Conservation (phyloP, 2,797 vertebrate genomes). For the Falco naumanni region DNA sequence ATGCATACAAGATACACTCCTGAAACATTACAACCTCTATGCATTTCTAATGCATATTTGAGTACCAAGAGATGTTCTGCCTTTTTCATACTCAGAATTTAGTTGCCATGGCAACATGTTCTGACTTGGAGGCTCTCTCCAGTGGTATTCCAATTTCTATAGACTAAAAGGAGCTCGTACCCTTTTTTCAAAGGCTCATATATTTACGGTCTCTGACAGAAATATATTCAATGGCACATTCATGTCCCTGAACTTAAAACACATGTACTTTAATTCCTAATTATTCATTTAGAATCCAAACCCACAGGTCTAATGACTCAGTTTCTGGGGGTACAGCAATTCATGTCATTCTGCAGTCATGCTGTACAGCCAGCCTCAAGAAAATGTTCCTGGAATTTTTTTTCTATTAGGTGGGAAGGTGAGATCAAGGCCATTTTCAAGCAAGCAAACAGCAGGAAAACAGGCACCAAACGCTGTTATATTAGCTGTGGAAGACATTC, state of each 20-base stretch:
- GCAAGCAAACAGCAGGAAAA: neutral
- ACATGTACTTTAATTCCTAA: neutral
- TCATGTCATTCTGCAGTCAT: neutral
- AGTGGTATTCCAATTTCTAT: neutral
- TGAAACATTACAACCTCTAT: constrained; percentile 30
- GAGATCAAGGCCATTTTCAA: constrained; percentile 18
- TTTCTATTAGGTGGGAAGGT: neutral
- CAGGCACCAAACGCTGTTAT: neutral
- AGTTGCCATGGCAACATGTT: constrained; percentile 67
- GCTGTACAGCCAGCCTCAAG: neutral
- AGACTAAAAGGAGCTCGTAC: neutral
- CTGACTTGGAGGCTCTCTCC: neutral
- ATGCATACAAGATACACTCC: neutral
- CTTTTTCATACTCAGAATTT: constrained; percentile 32
- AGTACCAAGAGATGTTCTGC: neutral
- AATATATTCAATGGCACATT: neutral
- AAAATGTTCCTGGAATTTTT: neutral
- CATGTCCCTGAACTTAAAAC: neutral
- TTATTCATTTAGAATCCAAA: neutral
- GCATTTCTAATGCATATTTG: constrained; percentile 28
- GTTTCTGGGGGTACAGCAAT: neutral
- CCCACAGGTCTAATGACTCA: neutral
- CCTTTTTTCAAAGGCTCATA: neutral
- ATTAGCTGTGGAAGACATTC: neutral
- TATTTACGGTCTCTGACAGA: neutral